These are phyloP conservation scores for Chrysolina americana DNA, from an alignment of 2,888 invertebrate species.

Conservation along the genomic window DNA sequence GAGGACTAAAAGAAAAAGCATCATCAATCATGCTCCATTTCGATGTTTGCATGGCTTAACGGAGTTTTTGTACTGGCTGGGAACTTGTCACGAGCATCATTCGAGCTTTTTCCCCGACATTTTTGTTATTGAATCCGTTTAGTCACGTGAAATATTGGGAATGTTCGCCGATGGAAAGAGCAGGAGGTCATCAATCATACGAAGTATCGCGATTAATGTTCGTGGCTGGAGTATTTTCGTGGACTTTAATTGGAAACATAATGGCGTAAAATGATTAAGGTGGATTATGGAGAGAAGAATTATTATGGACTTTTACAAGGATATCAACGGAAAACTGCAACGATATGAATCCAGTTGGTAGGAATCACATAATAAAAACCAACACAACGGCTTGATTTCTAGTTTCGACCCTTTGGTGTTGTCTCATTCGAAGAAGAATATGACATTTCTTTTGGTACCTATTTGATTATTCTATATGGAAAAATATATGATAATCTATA, in stretches of 20 bases:
- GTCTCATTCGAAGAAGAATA: too few relatives aligned
- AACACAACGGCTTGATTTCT: too few relatives aligned
- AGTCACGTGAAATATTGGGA: background rate
- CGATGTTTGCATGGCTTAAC: constrained; percentile 1
- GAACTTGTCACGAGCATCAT: constrained; percentile 4
- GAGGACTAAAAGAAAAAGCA: constrained; percentile 1
- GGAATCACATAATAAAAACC: too few relatives aligned
- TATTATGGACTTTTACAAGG: too few relatives aligned
- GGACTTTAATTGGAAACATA: background rate
- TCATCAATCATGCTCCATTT: constrained; percentile 10
- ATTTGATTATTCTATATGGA: too few relatives aligned
- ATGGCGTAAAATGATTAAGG: too few relatives aligned
- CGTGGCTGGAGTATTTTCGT: background rate
- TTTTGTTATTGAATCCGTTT: constrained; percentile 13
- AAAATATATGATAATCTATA: too few relatives aligned
- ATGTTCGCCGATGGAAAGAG: background rate
- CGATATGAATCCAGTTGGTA: too few relatives aligned
- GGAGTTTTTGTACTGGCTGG: constrained; percentile 17
- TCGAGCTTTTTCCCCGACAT: background rate
- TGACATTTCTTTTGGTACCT: too few relatives aligned
- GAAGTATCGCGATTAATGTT: background rate
- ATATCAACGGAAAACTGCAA: too few relatives aligned
- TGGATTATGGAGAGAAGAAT: too few relatives aligned
- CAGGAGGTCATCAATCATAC: constrained; percentile 2
- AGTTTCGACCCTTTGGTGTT: too few relatives aligned